Percentiles rank a stretch among this genome's conserved stretches.
phyloP scores from a whole-genome alignment of 2,113 vertebrate species.

The Aphyosemion australe region DNA sequence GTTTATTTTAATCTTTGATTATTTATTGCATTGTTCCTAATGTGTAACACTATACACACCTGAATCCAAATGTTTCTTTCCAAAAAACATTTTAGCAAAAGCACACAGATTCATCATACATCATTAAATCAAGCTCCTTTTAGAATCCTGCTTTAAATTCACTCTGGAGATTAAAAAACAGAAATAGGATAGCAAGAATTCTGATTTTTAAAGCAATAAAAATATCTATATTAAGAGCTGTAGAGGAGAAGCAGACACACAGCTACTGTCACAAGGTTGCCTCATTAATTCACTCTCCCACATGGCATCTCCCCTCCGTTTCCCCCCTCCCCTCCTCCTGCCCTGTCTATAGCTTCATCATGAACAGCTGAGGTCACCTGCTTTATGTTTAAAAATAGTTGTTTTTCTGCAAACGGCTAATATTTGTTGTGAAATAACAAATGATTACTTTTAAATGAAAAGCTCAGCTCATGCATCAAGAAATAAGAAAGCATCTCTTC shows the following conservation, averaged over 20 bases:
- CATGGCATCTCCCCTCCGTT: slow-evolving; percentile 54
- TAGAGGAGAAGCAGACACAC: slow-evolving; percentile 35
- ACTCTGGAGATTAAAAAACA: no score
- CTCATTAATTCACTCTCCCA: slow-evolving; percentile 74
- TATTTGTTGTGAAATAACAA: neutral
- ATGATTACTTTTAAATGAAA: neutral
- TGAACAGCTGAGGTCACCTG: slow-evolving; percentile 35
- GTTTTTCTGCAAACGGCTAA: neutral
- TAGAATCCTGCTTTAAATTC: no score
- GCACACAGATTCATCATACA: neutral
- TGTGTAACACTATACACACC: no score
- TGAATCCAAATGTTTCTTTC: no score
- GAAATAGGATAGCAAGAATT: neutral
- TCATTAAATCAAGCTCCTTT: neutral
- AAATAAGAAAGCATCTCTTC: slow-evolving; percentile 3
- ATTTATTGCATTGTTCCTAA: no score
- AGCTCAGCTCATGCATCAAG: slow-evolving; percentile 3
- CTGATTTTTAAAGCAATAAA: neutral
- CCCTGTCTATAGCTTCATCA: slow-evolving; percentile 18
- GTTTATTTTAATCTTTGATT: no score
- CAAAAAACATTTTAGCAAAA: neutral
- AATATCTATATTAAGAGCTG: neutral
- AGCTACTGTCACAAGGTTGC: slow-evolving; percentile 48
- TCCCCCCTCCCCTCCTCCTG: neutral
- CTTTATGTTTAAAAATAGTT: slow-evolving; percentile 33